Conservation (phyloP, 35 echinoderm and acorn worm species). For the Hemicentrotus pulcherrimus region DNA sequence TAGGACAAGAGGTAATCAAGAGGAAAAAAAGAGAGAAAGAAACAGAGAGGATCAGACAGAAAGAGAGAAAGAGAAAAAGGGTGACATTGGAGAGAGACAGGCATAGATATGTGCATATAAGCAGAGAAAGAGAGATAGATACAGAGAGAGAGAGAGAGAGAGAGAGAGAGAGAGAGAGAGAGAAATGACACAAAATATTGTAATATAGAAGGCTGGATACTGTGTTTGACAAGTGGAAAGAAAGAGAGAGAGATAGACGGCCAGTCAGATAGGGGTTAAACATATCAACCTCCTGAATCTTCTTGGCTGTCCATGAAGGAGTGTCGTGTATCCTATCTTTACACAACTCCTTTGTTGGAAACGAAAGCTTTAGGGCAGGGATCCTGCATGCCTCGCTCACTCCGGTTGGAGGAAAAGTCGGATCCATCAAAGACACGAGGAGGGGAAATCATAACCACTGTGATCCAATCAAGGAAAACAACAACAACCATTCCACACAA, state of each 20-base stretch:
- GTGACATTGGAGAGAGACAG: too few species aligned
- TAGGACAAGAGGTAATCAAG: too few species aligned
- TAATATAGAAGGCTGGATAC: neutral
- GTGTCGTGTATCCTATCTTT: neutral
- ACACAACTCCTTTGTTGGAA: slow-evolving; percentile 11
- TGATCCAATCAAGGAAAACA: neutral
- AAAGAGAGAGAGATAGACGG: neutral
- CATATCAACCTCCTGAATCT: neutral
- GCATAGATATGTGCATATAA: too few species aligned
- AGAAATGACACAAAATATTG: neutral
- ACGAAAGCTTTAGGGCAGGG: slow-evolving; percentile 17
- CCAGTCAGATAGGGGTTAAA: slow-evolving; percentile 8
- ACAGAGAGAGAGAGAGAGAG: too few species aligned
- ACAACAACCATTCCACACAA: neutral
- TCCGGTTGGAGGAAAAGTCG: neutral
- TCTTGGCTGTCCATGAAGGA: neutral
- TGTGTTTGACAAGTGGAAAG: neutral
- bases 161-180: too few species aligned
- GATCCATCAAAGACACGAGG: neutral
- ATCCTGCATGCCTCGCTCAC: neutral
- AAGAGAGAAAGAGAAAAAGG: neutral
- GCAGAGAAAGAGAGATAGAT: too few species aligned
- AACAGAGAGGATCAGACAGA: too few species aligned
- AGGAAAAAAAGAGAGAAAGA: too few species aligned
- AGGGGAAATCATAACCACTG: neutral